Evolutionary conservation across 1,140 invertebrate species (phyloP), one percentile per base, ranked within the genome.

Genomic region (Drosophila nigromelanica): DNA sequence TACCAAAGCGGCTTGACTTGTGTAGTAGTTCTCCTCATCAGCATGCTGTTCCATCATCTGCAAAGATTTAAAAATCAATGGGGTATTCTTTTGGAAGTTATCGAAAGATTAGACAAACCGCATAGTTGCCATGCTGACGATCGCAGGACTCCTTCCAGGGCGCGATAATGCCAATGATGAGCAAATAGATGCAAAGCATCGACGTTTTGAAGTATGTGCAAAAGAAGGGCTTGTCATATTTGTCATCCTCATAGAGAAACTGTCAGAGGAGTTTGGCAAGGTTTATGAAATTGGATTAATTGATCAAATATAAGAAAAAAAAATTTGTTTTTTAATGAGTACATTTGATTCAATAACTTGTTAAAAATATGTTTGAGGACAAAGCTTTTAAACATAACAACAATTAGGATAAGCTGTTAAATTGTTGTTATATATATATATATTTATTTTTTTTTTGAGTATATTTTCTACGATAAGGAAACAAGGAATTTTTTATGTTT

Each of bases 151-250:
- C 94, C 89, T 96, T 93, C 97, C 97, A 98, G 18, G 96, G 95
- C 58, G 95, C 94, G 94, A 96, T 96, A 72, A 97, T 95, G 54
- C 96, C 93, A 76, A 98, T 95, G 21, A 97, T 96, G 61, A 97
- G 91, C 51, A 98, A 92, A 91, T 98, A 98, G 18, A 97, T 91
- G 2, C 95, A 95, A 90, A 98, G 97, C 96, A 98, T 96, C 6
- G 95, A 96, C 8, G 96, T 97, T 92, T 97, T 97, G 37, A 97
- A 92, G 91, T 97, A 98, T 6, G 97, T 97, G 76, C 94, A 97
- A 92, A 98, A 98, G 92, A 97, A 98, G 59, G 97, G 97, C 81
- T 98, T 98, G 86, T 96, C 94, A 90, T 94, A 98, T 18, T 95
- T 93, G 86, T 95, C 95, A 93, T 96, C 94, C 74, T 95, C 94